A percentile compares a stretch with the other conserved stretches of the same genome.
Conservation (phyloP, 2,888 invertebrate genomes). For the Drosophila tripunctata region DNA sequence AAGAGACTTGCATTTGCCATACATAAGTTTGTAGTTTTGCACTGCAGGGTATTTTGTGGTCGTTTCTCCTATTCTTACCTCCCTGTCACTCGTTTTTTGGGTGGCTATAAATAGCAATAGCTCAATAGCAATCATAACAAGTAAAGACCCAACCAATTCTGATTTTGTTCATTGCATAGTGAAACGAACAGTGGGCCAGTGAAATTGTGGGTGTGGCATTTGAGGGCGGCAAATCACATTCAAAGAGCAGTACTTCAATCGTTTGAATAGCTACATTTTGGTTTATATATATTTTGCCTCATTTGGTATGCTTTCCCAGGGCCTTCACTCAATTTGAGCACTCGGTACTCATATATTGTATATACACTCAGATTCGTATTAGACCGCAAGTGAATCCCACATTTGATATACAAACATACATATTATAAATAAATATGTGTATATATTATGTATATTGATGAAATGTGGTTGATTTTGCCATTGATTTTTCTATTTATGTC, state of each 20-base stretch:
- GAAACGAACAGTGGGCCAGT: background rate
- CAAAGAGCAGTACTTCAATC: slow-evolving; percentile 37
- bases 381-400: slow-evolving; percentile 58
- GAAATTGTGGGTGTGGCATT: background rate
- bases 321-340: slow-evolving; percentile 31
- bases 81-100: slow-evolving; percentile 10
- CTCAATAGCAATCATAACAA: slow-evolving; percentile 56
- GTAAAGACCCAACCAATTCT: slow-evolving; percentile 33
- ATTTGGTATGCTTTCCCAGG: slow-evolving; percentile 50
- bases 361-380: background rate
- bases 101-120: slow-evolving; percentile 45
- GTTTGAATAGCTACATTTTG: slow-evolving; percentile 48
- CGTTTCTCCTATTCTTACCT: background rate
- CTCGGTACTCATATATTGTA: background rate
- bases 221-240: slow-evolving; percentile 1
- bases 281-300: slow-evolving; percentile 26
- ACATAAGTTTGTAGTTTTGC: no score
- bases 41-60: background rate
- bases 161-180: slow-evolving; percentile 11
- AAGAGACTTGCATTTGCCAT: no score
- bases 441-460: slow-evolving; percentile 45
- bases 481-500: slow-evolving; percentile 38
- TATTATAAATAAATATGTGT: slow-evolving; percentile 12
- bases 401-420: slow-evolving; percentile 14
- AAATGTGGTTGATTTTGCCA: slow-evolving; percentile 56